Evolutionary conservation across 2,797 vertebrate species (phyloP).

Genomic region (Dryobates pubescens): DNA sequence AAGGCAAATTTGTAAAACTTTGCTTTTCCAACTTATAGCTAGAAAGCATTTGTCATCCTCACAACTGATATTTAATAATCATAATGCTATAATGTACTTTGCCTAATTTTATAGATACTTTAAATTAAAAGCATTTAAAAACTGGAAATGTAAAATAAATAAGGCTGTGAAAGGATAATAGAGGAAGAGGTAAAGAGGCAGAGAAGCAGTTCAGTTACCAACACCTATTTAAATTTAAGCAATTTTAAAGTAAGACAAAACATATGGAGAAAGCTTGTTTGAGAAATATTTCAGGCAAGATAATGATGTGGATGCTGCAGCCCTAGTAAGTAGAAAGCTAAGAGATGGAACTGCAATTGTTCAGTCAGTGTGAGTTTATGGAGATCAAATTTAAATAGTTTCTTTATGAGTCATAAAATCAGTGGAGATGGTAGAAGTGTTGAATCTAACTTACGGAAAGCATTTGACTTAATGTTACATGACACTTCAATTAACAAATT

Average conservation of each 20-base stretch:
- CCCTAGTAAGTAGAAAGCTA: neutral
- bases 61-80: neutral
- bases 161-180: neutral
- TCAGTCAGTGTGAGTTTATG: neutral
- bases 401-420: neutral
- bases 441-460: neutral
- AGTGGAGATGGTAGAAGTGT: neutral
- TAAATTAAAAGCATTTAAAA: neutral
- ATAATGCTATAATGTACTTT: neutral
- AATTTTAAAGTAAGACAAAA: neutral
- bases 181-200: neutral
- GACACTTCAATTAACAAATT: slow-evolving; percentile 38
- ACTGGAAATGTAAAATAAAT: neutral
- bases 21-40: neutral
- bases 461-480: slow-evolving; percentile 33
- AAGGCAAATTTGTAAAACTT: neutral
- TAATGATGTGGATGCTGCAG: neutral
- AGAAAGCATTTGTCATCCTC: neutral
- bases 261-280: neutral
- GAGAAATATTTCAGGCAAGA: neutral
- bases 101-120: neutral
- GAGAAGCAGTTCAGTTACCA: neutral
- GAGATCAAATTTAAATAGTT: neutral
- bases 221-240: neutral
- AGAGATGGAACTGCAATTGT: neutral